Percentiles rank a stretch among this genome's conserved stretches.
These are phyloP conservation scores for Poecile atricapillus DNA, from an alignment of 2,113 vertebrate species.

Conservation along the genomic window DNA sequence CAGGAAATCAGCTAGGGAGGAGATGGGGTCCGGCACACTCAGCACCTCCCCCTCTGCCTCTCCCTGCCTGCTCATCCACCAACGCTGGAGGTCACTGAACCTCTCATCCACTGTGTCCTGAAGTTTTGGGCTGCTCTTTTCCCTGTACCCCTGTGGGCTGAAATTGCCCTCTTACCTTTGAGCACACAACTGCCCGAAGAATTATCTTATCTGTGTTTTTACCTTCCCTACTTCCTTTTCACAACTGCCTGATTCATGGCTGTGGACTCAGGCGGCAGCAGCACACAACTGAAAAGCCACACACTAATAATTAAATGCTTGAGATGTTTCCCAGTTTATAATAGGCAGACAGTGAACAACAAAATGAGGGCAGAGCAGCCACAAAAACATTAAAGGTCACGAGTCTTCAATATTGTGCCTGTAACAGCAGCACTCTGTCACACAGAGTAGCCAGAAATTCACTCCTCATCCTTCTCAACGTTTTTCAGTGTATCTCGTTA, in stretches of 20 bases:
- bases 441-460: not conserved
- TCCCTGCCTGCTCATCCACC: not conserved
- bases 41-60: not conserved
- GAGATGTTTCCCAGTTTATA: slow-evolving; percentile 19
- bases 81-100: not conserved
- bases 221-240: not conserved
- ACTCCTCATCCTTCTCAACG: not conserved
- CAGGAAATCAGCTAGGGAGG: rapidly evolving
- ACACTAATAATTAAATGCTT: slow-evolving; percentile 32
- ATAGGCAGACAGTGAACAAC: not conserved
- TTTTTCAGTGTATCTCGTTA: not conserved
- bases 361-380: slow-evolving; percentile 6
- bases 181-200: rapidly evolving
- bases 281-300: slow-evolving; percentile 22
- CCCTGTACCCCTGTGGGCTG: not conserved
- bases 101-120: not conserved
- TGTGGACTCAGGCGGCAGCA: not conserved
- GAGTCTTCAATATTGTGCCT: not conserved
- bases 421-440: not conserved
- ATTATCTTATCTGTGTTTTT: not conserved
- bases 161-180: not conserved
- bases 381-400: not conserved
- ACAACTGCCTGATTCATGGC: not conserved
- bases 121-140: not conserved
- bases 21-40: rapidly evolving